These are phyloP conservation scores for Chionis minor DNA, from an alignment of 2,113 vertebrate genomes.

Conservation along the genomic window DNA sequence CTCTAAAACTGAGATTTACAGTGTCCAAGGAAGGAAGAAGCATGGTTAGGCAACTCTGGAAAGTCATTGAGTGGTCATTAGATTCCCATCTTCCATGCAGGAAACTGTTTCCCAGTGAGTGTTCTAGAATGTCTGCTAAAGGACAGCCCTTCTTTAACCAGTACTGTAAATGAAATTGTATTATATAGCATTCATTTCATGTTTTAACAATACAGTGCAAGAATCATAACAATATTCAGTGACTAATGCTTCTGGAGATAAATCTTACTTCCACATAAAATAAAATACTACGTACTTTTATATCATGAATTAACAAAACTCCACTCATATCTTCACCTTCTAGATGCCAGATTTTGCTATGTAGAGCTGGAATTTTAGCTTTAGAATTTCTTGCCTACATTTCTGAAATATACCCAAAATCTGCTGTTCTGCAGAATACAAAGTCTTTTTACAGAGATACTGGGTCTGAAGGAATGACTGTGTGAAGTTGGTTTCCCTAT, in stretches of 20 bases:
- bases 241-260: not conserved
- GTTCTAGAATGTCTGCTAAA: not conserved
- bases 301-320: not conserved
- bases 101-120: rapidly evolving
- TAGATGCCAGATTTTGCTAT: not conserved
- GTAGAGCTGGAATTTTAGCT: not conserved
- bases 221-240: not conserved
- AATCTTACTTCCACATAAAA: not conserved
- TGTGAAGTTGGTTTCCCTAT: not conserved
- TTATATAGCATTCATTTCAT: rapidly evolving
- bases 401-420: not conserved
- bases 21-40: not conserved
- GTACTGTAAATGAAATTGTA: not conserved
- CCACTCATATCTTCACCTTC: not conserved
- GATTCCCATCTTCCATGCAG: not conserved
- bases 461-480: not conserved
- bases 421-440: not conserved
- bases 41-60: not conserved
- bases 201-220: not conserved
- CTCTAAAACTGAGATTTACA: not conserved
- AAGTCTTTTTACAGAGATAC: not conserved
- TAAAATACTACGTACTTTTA: not conserved
- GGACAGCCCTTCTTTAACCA: not conserved
- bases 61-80: not conserved
- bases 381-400: not conserved